Evolutionary conservation across 2,797 vertebrate genomes (phyloP).

Genomic region (Adrianichthys oophorus): DNA sequence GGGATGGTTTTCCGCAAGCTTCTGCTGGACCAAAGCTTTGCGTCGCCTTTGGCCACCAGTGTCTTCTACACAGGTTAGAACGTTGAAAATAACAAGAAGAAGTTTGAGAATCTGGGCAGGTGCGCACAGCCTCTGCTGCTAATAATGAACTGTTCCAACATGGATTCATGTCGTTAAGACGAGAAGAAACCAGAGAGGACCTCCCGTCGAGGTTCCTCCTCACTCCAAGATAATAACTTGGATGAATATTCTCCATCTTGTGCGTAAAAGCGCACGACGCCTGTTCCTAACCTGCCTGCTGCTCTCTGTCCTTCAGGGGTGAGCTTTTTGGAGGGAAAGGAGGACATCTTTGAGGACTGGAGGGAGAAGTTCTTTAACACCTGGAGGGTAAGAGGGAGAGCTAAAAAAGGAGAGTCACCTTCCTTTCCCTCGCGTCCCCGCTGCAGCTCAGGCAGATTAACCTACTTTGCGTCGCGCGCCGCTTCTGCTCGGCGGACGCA

Average conservation of each 20-base stretch:
- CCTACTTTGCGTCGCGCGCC: conserved; percentile 37
- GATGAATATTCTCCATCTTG: neutral
- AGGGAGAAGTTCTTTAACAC: conserved; percentile 93
- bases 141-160: no score
- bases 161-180: no score
- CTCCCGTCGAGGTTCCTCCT: neutral
- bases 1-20: conserved; percentile 84
- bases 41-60: conserved; percentile 84
- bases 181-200: no score
- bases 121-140: no score
- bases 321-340: conserved; percentile 87
- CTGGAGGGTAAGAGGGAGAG: conserved; percentile 81
- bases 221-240: conserved; percentile 1
- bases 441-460: conserved; percentile 40
- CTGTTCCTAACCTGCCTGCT: neutral
- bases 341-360: conserved; percentile 88
- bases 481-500: conserved; percentile 30
- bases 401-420: conserved; percentile 39
- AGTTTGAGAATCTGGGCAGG: no score
- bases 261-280: conserved; percentile 27
- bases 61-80: conserved; percentile 87
- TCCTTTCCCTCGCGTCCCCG: conserved; percentile 3
- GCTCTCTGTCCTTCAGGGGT: conserved; percentile 74
- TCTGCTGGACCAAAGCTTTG: conserved; percentile 87
- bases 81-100: no score